Evolutionary conservation across 2,888 invertebrate species (phyloP).

Genomic region (Archaeoteleia sp.): DNA sequence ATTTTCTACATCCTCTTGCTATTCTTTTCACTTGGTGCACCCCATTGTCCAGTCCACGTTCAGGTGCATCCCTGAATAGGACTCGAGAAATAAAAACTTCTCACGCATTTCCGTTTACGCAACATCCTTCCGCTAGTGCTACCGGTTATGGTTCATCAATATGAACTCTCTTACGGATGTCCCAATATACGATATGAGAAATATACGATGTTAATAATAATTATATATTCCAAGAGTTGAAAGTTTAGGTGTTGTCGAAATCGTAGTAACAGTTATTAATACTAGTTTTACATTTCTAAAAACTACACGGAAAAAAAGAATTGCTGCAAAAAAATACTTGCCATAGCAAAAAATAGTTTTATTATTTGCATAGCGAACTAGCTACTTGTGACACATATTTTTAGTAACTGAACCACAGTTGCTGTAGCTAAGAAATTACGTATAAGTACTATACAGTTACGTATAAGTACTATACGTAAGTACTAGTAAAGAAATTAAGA

Average conservation of each 20-base stretch:
- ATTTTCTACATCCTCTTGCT: slow-evolving; percentile 67
- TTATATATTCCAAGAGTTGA: slow-evolving; percentile 12
- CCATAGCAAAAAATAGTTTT: too few species aligned
- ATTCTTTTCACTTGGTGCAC: slow-evolving; percentile 58
- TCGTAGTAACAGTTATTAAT: too few species aligned
- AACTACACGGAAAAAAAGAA: too few species aligned
- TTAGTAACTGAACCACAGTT: too few species aligned
- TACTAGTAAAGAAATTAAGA: too few species aligned
- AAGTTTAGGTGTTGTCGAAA: background rate
- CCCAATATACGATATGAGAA: slow-evolving; percentile 31
- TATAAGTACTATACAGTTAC: too few species aligned
- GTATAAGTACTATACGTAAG: too few species aligned
- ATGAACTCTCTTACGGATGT: slow-evolving; percentile 39
- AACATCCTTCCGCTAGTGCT: slow-evolving; percentile 70
- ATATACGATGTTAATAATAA: background rate
- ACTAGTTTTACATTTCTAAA: too few species aligned
- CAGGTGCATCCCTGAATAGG: slow-evolving; percentile 67
- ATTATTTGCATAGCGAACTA: too few species aligned
- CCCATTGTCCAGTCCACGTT: slow-evolving; percentile 60
- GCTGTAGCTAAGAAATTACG: too few species aligned
- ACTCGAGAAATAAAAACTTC: slow-evolving; percentile 62
- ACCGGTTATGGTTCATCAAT: slow-evolving; percentile 45
- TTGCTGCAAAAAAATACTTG: too few species aligned
- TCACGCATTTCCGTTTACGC: slow-evolving; percentile 71
- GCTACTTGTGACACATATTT: too few species aligned